Evolutionary conservation across 2,797 vertebrate species (phyloP).

Genomic region (Cetoscarus ocellatus): DNA sequence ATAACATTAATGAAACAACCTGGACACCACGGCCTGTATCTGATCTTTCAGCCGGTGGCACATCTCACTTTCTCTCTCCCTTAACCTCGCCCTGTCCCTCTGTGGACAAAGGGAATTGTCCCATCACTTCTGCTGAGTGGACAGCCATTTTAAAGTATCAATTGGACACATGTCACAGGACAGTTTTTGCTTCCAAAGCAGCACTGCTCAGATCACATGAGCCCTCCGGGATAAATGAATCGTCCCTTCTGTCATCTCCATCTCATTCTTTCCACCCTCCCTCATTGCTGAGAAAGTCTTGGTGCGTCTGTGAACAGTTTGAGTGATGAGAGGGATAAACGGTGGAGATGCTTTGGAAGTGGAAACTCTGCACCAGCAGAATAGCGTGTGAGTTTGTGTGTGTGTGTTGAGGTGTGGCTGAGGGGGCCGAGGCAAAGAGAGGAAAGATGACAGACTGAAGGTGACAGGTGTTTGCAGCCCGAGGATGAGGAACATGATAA

Average conservation of each 20-base stretch:
- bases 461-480: constrained; percentile 77
- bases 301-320: constrained; percentile 64
- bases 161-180: constrained; percentile 76
- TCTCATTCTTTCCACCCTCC: constrained; percentile 59
- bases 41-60: constrained; percentile 38
- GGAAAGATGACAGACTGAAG: constrained; percentile 65
- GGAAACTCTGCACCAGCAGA: constrained; percentile 55
- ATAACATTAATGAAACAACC: constrained; percentile 62
- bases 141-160: constrained; percentile 76
- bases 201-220: constrained; percentile 77
- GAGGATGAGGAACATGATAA: constrained; percentile 73
- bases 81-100: constrained; percentile 54
- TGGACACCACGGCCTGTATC: constrained; percentile 49
- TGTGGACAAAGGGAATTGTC: constrained; percentile 64
- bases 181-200: constrained; percentile 81
- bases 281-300: constrained; percentile 40
- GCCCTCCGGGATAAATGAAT: constrained; percentile 68
- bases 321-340: constrained; percentile 83
- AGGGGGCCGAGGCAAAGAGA: constrained; percentile 8
- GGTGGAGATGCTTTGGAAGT: constrained; percentile 78
- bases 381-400: constrained; percentile 34
- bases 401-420: constrained; percentile 45
- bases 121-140: constrained; percentile 80
- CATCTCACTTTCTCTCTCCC: constrained; percentile 46
- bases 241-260: constrained; percentile 60